A percentile compares a stretch with the other conserved stretches of the same genome.
Evolutionary conservation across 2,888 invertebrate genomes (phyloP).

Genomic region (Cecidostiba fungosa): DNA sequence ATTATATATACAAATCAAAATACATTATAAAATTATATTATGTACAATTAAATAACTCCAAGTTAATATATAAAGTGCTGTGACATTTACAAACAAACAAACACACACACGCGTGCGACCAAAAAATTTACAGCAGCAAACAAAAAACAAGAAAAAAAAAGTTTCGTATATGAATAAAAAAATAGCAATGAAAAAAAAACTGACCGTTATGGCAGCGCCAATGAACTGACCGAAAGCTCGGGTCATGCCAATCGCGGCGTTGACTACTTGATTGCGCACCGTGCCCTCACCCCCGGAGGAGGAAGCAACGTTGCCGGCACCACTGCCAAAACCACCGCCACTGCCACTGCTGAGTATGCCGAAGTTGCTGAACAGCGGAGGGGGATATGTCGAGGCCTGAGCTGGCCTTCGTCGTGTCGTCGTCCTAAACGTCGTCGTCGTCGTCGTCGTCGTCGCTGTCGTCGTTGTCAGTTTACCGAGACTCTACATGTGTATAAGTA

Average conservation of each 20-base stretch:
- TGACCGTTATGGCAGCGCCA: constrained; percentile 89
- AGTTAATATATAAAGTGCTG: neutral
- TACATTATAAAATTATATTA: neutral
- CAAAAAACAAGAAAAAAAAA: no score
- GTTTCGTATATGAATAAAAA: neutral
- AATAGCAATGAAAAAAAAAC: constrained; percentile 56
- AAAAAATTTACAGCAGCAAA: neutral
- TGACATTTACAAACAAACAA: neutral
- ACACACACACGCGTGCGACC: neutral
- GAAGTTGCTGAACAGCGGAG: constrained; percentile 76
- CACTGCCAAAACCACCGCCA: constrained; percentile 41
- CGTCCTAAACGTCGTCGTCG: constrained; percentile 61
- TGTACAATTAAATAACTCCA: neutral
- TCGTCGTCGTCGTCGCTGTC: constrained; percentile 57
- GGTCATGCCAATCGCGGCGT: constrained; percentile 89
- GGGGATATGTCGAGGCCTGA: constrained; percentile 78
- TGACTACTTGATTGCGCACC: constrained; percentile 83
- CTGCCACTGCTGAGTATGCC: constrained; percentile 69
- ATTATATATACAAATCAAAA: no score
- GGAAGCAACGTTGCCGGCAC: constrained; percentile 45
- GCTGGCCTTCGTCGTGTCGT: constrained; percentile 79
- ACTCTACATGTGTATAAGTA: constrained; percentile 42
- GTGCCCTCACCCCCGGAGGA: constrained; percentile 73
- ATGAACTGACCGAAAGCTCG: constrained; percentile 89
- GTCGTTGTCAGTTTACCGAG: constrained; percentile 30